Evolutionary conservation across 2,888 invertebrate genomes (phyloP).

Genomic region (Bombylius major): DNA sequence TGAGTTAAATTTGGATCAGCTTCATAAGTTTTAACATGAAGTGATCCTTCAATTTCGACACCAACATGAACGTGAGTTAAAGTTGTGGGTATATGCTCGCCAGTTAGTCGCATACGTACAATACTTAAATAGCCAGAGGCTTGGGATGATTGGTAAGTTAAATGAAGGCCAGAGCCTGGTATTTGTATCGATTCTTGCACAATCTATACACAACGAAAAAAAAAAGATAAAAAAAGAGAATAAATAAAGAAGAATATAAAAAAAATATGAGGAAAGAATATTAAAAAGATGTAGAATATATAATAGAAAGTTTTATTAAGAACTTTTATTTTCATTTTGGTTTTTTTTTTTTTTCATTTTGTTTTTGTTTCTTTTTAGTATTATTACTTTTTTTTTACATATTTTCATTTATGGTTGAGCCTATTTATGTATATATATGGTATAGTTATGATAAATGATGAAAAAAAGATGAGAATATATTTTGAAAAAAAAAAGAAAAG

Average conservation of each 20-base stretch:
- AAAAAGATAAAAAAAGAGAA: not conserved
- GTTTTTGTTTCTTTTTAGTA: too few relatives aligned
- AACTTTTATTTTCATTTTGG: too few relatives aligned
- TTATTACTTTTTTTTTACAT: too few relatives aligned
- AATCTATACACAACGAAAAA: constrained; percentile 47
- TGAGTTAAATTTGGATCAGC: constrained; percentile 92
- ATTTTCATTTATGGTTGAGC: too few relatives aligned
- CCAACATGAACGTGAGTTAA: constrained; percentile 82
- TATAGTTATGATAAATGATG: too few relatives aligned
- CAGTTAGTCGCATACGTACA: constrained; percentile 79
- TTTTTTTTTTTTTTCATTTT: too few relatives aligned
- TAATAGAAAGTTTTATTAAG: too few relatives aligned
- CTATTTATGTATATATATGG: too few relatives aligned
- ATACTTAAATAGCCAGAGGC: constrained; percentile 89
- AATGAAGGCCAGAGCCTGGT: constrained; percentile 82
- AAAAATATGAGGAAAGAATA: too few relatives aligned
- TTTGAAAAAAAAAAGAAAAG: too few relatives aligned
- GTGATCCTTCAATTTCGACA: constrained; percentile 84
- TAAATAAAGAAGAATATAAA: not conserved
- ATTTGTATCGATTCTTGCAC: constrained; percentile 92
- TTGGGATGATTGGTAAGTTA: constrained; percentile 93
- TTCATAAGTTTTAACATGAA: constrained; percentile 86
- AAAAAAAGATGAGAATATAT: too few relatives aligned
- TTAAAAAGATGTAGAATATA: too few relatives aligned
- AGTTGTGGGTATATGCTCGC: constrained; percentile 62